Percentiles rank a stretch among this genome's conserved stretches.
phyloP scores from a whole-genome alignment of 2,888 invertebrate genomes.

The Platycnemis pennipes region DNA sequence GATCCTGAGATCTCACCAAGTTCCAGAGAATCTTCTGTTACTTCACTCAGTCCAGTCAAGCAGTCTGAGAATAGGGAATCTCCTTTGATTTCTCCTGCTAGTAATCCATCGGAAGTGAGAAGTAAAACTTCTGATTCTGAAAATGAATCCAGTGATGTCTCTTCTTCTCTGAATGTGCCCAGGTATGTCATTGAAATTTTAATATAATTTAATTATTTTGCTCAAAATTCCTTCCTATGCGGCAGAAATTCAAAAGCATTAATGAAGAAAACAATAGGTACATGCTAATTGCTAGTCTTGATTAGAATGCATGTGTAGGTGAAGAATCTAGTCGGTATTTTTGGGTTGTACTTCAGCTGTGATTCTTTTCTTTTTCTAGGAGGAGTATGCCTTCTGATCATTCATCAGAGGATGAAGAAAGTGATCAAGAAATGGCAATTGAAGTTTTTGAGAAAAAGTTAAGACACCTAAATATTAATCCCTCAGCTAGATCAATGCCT shows the following conservation, averaged over 20 bases:
- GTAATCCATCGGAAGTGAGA: not conserved
- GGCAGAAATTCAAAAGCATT: not conserved
- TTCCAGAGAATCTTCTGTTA: not conserved
- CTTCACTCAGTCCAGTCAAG: not conserved
- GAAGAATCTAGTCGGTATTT: not conserved
- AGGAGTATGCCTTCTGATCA: not conserved
- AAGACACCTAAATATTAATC: conserved; percentile 6
- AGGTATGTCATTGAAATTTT: not conserved
- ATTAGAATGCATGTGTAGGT: not conserved
- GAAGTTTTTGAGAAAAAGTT: conserved; percentile 37
- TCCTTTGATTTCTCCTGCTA: not conserved
- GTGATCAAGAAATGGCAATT: not conserved
- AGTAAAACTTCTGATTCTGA: conserved; percentile 1
- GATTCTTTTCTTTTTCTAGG: not conserved
- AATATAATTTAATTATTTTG: not conserved
- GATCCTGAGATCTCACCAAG: not conserved
- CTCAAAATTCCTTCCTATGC: too few relatives aligned
- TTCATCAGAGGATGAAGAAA: conserved; percentile 47
- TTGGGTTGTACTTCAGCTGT: not conserved
- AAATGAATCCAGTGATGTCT: conserved; percentile 1
- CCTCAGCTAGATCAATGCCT: conserved; percentile 20
- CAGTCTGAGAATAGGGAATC: not conserved
- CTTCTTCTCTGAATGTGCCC: not conserved
- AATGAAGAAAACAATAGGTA: not conserved
- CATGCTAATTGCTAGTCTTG: not conserved